These are phyloP conservation scores for Volucella inanis DNA, from an alignment of 2,888 invertebrate genomes.

Conservation along the genomic window DNA sequence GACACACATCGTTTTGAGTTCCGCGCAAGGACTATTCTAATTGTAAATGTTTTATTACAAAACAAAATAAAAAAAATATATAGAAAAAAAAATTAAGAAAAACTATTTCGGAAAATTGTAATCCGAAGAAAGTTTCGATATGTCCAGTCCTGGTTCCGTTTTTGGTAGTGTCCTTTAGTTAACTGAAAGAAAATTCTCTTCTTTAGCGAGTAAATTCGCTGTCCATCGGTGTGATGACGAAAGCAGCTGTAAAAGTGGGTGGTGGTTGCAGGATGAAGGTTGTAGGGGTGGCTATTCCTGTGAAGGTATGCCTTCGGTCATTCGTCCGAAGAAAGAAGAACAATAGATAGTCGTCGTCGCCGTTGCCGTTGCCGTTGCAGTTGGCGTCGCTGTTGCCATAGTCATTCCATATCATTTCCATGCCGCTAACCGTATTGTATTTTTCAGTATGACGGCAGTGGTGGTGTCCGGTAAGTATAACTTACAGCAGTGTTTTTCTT, in stretches of 20 bases:
- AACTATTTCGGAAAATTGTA: constrained; percentile 16
- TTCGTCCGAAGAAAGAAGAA: constrained; percentile 71
- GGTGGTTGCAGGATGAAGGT: constrained; percentile 25
- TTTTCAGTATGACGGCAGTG: constrained; percentile 41
- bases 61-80: not conserved
- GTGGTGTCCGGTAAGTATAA: constrained; percentile 59
- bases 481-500: constrained; percentile 45
- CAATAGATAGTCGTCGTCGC: constrained; percentile 72
- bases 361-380: constrained; percentile 71
- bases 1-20: constrained; percentile 47
- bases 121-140: constrained; percentile 63
- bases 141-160: constrained; percentile 74
- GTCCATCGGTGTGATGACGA: constrained; percentile 64
- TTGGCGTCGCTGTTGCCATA: constrained; percentile 58
- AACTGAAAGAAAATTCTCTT: constrained; percentile 75
- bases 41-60: not conserved
- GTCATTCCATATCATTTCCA: too few species aligned
- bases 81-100: not conserved
- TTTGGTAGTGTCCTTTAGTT: constrained; percentile 76
- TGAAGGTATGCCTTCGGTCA: constrained; percentile 70
- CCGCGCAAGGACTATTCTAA: constrained; percentile 62
- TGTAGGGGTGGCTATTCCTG: constrained; percentile 44
- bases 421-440: constrained; percentile 72
- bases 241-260: constrained; percentile 37
- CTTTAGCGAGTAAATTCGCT: constrained; percentile 57